Evolutionary conservation across 35 echinoderm and acorn worm species (phyloP), one percentile per base, ranked within the genome.

Genomic region (Acanthaster planci): DNA sequence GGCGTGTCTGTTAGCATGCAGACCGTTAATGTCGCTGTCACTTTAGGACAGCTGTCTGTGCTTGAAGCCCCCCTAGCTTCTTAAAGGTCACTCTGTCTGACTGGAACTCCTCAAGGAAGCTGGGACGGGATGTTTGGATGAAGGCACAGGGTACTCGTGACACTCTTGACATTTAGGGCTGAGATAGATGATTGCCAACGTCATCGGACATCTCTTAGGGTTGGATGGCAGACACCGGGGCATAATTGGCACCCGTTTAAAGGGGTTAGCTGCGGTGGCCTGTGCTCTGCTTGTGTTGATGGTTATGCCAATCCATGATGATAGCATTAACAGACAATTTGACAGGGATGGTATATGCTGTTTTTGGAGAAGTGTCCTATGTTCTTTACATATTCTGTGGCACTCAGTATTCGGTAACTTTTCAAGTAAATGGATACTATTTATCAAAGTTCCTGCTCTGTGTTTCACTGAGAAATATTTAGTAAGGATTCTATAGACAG

Each of bases 1-100:
- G 64, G 64, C 29, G 18, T 29, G 64, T 72, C 64, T 72, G 64
- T 72, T 31, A 8, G 64, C 64, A 72, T 19, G 34, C 64, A 72
- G 64, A 72, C 64, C 64, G 64, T 72, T 72, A 72, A 72, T 72
- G 64, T 72, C 64, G 64, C 64, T 72, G 64, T 72, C 64, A 72
- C 64, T 72, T 72, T 34, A 72, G 64, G 64, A 72, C 64, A 72
- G 64, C 64, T 72, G 64, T 72, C 64, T 72, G 64, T 26, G 34
- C 34, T 72, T 72, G 64, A 72, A 72, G 7, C 64, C 34, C 18
- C 21, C 34, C n/a, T 29, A 72, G 26, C 42, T 47, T 47, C 42
- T 26, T 26, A 72, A 72, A 72, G 64, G 64, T 72, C 64, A 72
- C 23, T 7, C 18, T 29, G 64, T 72, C 64, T 72, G 64, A 7